These are phyloP conservation scores for Brachypalpus laphriformis DNA, from an alignment of 2,888 invertebrate genomes.

Conservation along the genomic window DNA sequence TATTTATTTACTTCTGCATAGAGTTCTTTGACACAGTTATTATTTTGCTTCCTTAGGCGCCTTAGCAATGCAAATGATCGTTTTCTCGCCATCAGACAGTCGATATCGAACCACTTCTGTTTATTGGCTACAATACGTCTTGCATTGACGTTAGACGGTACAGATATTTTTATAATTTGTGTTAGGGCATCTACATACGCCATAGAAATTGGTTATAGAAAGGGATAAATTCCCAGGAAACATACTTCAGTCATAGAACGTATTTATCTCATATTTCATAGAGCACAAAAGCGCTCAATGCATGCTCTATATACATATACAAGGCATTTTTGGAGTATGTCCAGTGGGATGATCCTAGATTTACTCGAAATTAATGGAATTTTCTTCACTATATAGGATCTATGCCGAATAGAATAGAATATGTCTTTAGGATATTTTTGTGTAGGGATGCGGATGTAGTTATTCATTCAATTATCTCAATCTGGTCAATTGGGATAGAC, in stretches of 20 bases:
- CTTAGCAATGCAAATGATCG: too few relatives aligned
- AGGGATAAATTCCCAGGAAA: neutral
- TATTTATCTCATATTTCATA: neutral
- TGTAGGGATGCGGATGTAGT: neutral
- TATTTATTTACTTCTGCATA: too few relatives aligned
- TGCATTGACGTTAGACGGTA: too few relatives aligned
- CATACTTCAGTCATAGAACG: neutral
- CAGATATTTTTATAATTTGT: too few relatives aligned
- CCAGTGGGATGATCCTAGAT: neutral
- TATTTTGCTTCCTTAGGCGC: too few relatives aligned
- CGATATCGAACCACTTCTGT: too few relatives aligned
- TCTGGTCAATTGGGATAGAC: neutral
- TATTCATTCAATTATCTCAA: neutral
- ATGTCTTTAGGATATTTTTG: neutral
- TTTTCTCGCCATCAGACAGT: too few relatives aligned
- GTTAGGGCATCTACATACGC: too few relatives aligned
- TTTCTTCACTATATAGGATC: neutral
- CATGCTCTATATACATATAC: neutral
- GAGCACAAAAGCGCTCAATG: neutral
- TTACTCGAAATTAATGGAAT: conserved; percentile 1
- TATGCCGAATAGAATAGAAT: neutral
- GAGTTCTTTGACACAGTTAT: too few relatives aligned
- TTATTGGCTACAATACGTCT: too few relatives aligned
- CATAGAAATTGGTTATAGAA: neutral
- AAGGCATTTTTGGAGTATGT: neutral